A percentile compares a stretch with the other conserved stretches of the same genome.
Evolutionary conservation across 2,888 invertebrate genomes (phyloP).

Genomic region (Tolmerus cingulatus): DNA sequence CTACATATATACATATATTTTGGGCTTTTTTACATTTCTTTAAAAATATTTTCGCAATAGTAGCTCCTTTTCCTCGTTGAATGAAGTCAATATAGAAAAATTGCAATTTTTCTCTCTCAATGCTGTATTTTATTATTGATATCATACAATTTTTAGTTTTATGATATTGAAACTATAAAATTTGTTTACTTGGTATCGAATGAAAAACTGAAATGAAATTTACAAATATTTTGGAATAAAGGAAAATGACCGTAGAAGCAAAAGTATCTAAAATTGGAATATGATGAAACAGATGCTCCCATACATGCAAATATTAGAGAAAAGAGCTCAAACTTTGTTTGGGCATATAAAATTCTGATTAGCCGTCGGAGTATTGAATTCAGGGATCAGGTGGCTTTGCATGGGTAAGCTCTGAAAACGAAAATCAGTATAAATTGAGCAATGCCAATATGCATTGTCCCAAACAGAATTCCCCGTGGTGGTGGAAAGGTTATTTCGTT

Average conservation of each 20-base stretch:
- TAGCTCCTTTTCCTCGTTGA: no score
- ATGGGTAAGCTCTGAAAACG: background rate
- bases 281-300: background rate
- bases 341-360: background rate
- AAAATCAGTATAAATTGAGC: background rate
- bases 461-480: background rate
- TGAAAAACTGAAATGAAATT: no score
- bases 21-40: no score
- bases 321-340: background rate
- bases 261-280: background rate
- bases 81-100: no score
- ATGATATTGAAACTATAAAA: background rate
- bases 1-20: no score
- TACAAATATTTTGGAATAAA: no score
- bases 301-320: background rate
- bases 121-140: no score
- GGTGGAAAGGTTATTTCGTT: background rate
- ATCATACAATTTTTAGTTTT: no score
- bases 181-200: background rate
- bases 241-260: background rate
- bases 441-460: background rate
- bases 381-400: background rate
- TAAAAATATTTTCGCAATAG: background rate
- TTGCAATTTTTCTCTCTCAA: no score
- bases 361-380: background rate